Base-by-base conservation (phyloP, 2,888 invertebrate species). In the Leptinotarsa haldemani region DNA sequence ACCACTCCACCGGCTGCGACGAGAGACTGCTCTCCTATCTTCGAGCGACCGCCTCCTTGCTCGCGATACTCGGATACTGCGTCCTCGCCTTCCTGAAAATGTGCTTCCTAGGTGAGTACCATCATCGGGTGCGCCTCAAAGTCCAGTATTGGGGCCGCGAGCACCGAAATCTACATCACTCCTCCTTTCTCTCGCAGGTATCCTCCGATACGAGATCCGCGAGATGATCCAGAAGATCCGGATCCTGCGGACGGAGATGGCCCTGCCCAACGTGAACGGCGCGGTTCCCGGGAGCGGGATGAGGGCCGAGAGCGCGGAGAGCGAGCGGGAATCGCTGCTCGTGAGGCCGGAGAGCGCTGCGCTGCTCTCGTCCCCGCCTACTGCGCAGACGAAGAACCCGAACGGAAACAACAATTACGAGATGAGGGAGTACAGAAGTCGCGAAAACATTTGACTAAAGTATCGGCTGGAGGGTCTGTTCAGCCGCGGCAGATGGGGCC, bases 161-260 rank as follows among this genome's bases (percentile, higher is more conserved):
- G 40, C 12, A 40, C 40, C 40, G 40, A 40, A 1, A 40, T 40
- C 40, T 40, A 9, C 5, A 2, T 9, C 40, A 40, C 3, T 20
- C 22, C 7, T 16, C n/a, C 20, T n/a, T 47, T 65, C 46, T n/a
- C 18, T 68, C 66, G 58, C 65, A 77, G 77, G 82, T 58, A 83
- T 83, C 75, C 73, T 83, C 68, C 92, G 95, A 58, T 94, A 94
- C 89, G 95, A 95, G 89, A 95, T 95, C 85, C 92, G 94, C 80
- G 96, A 96, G 88, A 96, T 96, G 96, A 95, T 96, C 85, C 95
- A 95, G 87, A 96, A 96, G 89, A 96, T 96, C 86, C 92, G 93
- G 84, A 91, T 96, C 85, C 89, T 96, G 77, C 92, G 92, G 82
- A 92, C 90, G 75, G 94, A 94, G 84, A 86, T 91, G 79, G 90